phyloP scores from a whole-genome alignment of 2,888 invertebrate genomes.

The Drosophila mettleri region DNA sequence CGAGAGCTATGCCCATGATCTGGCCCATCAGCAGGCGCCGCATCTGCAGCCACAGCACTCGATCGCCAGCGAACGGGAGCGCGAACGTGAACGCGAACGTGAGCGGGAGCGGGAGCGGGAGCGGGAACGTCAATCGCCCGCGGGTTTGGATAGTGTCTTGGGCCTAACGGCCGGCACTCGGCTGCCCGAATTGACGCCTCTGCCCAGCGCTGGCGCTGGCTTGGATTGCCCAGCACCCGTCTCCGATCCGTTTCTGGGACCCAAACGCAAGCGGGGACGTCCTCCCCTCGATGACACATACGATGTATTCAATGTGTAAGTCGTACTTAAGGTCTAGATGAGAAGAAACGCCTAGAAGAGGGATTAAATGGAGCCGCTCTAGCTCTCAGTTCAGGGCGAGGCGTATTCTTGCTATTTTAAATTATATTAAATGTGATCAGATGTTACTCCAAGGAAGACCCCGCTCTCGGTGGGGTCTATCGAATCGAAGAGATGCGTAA shows the following conservation, averaged over 20 bases:
- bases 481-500: no score
- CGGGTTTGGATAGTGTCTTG: conserved; percentile 46
- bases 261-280: conserved; percentile 88
- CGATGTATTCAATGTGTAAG: conserved; percentile 85
- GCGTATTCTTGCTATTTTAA: no score
- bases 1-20: conserved; percentile 68
- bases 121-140: conserved; percentile 53
- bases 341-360: no score
- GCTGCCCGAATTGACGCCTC: conserved; percentile 82
- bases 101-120: conserved; percentile 38
- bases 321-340: no score
- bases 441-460: no score
- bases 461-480: no score
- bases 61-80: conserved; percentile 32
- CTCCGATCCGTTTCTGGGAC: conserved; percentile 79
- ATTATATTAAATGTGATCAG: no score
- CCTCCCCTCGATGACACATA: conserved; percentile 88
- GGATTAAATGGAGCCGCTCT: no score
- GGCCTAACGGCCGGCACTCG: conserved; percentile 41
- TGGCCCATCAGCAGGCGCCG: conserved; percentile 55
- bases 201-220: conserved; percentile 57
- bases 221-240: conserved; percentile 59
- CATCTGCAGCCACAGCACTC: conserved; percentile 38
- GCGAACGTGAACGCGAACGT: conserved; percentile 44
- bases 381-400: no score